Conservation (phyloP, 2,888 invertebrate genomes). For the Plutella xylostella region DNA sequence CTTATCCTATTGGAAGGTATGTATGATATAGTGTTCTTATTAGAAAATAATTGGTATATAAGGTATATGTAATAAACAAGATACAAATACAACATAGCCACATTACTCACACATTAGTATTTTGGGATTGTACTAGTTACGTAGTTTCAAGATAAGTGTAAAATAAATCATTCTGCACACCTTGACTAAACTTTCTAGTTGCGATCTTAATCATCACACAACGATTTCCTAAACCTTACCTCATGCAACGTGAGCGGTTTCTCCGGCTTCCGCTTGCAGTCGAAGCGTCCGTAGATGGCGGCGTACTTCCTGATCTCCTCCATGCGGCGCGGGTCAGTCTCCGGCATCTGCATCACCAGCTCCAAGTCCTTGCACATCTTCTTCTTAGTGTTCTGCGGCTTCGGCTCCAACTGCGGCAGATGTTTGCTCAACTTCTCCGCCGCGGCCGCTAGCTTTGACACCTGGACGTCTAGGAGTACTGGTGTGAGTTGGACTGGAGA, state of each 20-base stretch:
- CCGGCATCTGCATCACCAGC: constrained; percentile 91
- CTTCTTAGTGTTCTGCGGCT: constrained; percentile 91
- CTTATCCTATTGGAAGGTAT: no score
- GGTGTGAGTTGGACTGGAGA: constrained; percentile 81
- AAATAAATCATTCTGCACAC: no score
- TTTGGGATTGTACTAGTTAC: no score
- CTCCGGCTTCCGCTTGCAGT: constrained; percentile 96
- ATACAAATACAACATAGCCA: no score
- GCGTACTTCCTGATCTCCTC: constrained; percentile 96
- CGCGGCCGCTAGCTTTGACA: constrained; percentile 83
- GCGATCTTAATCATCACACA: no score
- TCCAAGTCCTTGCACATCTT: constrained; percentile 93
- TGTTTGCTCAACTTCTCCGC: constrained; percentile 86
- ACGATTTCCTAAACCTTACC: no score
- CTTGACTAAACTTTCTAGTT: no score
- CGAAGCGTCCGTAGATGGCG: constrained; percentile 97
- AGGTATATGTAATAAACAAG: no score
- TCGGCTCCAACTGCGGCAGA: constrained; percentile 88
- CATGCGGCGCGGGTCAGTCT: constrained; percentile 88
- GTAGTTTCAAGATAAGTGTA: no score
- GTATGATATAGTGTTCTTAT: no score
- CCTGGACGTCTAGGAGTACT: constrained; percentile 84
- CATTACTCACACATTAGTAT: no score
- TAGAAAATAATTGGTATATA: no score
- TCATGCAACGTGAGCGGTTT: constrained; percentile 97